phyloP scores from a whole-genome alignment of 2,113 vertebrate genomes.

The Entomyzon cyanotis region DNA sequence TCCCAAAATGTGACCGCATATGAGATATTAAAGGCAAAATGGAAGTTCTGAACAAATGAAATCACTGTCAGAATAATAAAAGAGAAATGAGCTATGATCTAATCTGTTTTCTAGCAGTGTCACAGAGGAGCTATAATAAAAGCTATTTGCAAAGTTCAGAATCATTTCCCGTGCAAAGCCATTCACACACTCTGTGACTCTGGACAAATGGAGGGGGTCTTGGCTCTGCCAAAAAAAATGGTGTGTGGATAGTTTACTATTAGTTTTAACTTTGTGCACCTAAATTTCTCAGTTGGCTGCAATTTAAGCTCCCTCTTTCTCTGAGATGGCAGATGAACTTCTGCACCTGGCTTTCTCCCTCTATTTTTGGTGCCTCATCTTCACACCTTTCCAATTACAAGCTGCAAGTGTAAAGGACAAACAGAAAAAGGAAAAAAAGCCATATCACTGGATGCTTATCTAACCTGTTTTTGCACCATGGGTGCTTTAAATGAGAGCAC shows the following conservation, averaged over 20 bases:
- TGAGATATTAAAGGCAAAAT: conserved; percentile 62
- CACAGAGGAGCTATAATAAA: conserved; percentile 70
- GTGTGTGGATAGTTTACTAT: conserved; percentile 52
- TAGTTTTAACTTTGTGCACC: conserved; percentile 63
- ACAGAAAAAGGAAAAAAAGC: conserved; percentile 1
- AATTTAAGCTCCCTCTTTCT: conserved; percentile 35
- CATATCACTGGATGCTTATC: neutral
- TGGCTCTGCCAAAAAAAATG: conserved; percentile 69
- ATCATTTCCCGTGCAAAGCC: conserved; percentile 75
- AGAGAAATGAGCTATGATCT: conserved; percentile 74
- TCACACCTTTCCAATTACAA: neutral
- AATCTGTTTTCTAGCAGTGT: conserved; percentile 70
- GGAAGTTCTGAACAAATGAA: conserved; percentile 69
- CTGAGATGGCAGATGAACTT: conserved; percentile 42
- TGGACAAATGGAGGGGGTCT: conserved; percentile 74
- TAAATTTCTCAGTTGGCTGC: conserved; percentile 57
- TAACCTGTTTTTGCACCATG: neutral
- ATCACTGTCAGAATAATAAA: conserved; percentile 71
- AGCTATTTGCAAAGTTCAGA: conserved; percentile 74
- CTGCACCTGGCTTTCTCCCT: conserved; percentile 47
- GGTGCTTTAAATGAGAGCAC: neutral
- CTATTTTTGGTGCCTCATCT: conserved; percentile 3
- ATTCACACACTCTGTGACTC: conserved; percentile 71
- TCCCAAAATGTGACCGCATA: conserved; percentile 64
- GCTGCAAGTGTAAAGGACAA: neutral